Conservation (phyloP, 2,888 invertebrate species). For the Orthosia gracilis region DNA sequence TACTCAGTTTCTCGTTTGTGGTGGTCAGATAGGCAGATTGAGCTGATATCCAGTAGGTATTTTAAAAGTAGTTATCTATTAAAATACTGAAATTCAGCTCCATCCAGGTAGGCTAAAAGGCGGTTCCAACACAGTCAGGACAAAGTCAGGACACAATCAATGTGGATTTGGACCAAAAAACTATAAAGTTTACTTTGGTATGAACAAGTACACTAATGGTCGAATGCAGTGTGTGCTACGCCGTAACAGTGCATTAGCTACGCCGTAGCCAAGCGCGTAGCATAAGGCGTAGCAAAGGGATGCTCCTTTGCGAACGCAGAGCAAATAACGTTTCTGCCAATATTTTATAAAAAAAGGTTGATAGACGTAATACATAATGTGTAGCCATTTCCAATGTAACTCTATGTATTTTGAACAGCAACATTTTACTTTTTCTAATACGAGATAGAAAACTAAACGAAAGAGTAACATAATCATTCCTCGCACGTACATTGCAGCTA, state of each 20-base stretch:
- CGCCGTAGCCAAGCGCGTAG: conserved; percentile 11
- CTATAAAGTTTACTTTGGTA: not conserved
- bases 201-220: not conserved
- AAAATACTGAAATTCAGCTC: too few species aligned
- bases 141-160: too few species aligned
- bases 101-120: too few species aligned
- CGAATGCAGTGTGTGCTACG: conserved; percentile 1
- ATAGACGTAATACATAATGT: too few species aligned
- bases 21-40: too few species aligned
- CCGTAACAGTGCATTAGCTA: conserved; percentile 19
- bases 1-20: too few species aligned
- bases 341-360: too few species aligned
- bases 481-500: conserved; percentile 13
- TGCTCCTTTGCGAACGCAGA: not conserved
- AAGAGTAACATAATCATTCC: not conserved
- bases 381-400: not conserved
- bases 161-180: too few species aligned
- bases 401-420: not conserved
- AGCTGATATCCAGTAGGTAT: too few species aligned
- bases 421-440: not conserved
- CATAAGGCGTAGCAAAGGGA: not conserved
- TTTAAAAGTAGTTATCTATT: too few species aligned
- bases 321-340: too few species aligned
- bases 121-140: too few species aligned
- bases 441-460: not conserved